Base-by-base conservation (phyloP, 23 tunicate species). In the Ciona savignyi region DNA sequence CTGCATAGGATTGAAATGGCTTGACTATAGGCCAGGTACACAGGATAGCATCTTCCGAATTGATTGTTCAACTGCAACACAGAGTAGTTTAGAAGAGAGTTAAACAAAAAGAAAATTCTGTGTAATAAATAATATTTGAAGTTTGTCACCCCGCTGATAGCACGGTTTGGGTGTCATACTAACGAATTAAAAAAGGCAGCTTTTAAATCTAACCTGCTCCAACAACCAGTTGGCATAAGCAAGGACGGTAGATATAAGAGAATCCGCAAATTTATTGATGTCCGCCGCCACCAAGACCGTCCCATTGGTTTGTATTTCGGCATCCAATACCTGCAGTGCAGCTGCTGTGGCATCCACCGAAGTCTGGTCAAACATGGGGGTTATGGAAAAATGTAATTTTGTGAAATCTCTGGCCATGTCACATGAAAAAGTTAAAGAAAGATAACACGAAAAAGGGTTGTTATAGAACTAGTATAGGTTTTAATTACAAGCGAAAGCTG, bases 21-120 rank as follows among this genome's bases (percentile, higher is more conserved):
- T 30, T 77, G 75, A 33, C 75, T 26, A 71, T 91, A 91, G 27
- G 69, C 70, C 15, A 66, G 11, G 67, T 68, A 80, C 32, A 91
- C 65, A 15, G 97, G 97, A 0, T 51, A 73, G 64, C 97, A 91
- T 2, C 80, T 83, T 30, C 91, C 97, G 34, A 91, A 77, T 26
- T 79, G 33, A 25, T 61, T 74, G 0, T 78, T 76, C 27, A 91
- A n/a, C 97, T 91, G 77, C 20, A 64, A 64, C 28, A 25, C 28
- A 64, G 28, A 9, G 68, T 64, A 25, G 9, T 64, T 64, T 25
- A 64, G 11, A 9, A 51, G 20, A 51, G n/a, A n/a, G n/a, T n/a
- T n/a, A n/a, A n/a, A n/a, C n/a, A n/a, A n/a, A n/a, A n/a, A n/a
- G 30, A 70, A 25, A 25, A 9, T 70, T 70, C 74, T 25, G 60